These are phyloP conservation scores for Torymus auratus DNA, from an alignment of 2,888 invertebrate genomes.

Conservation along the genomic window DNA sequence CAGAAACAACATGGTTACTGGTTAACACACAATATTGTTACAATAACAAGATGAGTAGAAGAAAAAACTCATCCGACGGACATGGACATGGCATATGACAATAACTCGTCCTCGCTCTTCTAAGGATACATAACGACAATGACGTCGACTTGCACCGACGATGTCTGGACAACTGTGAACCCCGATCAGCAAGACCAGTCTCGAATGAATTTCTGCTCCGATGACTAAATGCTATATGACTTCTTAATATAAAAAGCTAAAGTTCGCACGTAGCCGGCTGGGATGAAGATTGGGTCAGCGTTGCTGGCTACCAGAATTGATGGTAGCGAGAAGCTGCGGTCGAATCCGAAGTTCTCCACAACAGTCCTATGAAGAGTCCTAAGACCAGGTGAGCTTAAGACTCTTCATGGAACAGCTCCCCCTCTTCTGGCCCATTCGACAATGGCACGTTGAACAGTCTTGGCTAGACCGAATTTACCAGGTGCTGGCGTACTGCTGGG, in stretches of 20 bases:
- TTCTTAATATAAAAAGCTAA: no score
- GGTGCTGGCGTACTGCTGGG: slow-evolving; percentile 5
- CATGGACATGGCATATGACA: not conserved
- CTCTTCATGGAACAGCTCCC: no score
- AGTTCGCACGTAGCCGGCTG: not conserved
- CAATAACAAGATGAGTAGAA: slow-evolving; percentile 11
- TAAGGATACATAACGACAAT: slow-evolving; percentile 10
- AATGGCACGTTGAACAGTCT: no score
- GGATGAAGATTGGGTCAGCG: not conserved
- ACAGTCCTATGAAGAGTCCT: no score
- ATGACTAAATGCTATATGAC: no score
- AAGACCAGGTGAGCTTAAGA: no score
- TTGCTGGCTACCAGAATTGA: not conserved
- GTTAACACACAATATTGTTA: slow-evolving; percentile 26
- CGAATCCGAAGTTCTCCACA: not conserved
- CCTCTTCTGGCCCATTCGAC: no score
- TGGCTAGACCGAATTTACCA: slow-evolving; percentile 7
- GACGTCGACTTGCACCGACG: not conserved
- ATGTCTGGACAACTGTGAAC: not conserved
- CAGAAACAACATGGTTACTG: slow-evolving; percentile 26
- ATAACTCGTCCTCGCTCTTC: not conserved
- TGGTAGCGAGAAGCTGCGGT: slow-evolving; percentile 18
- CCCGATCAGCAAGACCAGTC: no score
- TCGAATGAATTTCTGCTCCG: no score
- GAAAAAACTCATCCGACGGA: not conserved